Base-by-base conservation (phyloP, 2,113 vertebrate genomes). In the Tragelaphus strepsiceros region DNA sequence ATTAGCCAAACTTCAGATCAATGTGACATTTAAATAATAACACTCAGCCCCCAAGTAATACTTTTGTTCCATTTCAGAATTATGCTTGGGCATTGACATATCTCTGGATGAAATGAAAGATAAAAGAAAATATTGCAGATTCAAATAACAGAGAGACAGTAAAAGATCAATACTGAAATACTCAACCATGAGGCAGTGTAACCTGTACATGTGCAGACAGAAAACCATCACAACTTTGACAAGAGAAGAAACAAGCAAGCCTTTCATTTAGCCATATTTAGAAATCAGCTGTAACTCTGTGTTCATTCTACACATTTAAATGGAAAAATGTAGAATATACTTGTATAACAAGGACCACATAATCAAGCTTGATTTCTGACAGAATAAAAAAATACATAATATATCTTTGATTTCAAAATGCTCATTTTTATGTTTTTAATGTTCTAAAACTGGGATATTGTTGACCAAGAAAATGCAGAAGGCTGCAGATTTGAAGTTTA, bases 281-380 rank as follows among this genome's bases (percentile, higher is more conserved):
- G 51, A 96, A 92, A 43, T 2, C 24, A 88, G 81, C 46, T 95
- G 51, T 92, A 91, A 86, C 39, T 92, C 71, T 35, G 24, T 88
- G 85, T 93, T 80, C 49, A 46, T 67, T 56, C 49, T 53, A 81
- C 46, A 88, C 21, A 93, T 91, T 94, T 71, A 97, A 92, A 92
- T 86, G 49, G 8, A 35, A 95, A 78, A 90, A 67, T 82, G 11
- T 26, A 67, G 19, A 94, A 71, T 92, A 61, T 77, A 78, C 35
- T 96, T 96, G 49, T 14, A 49, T 7, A 71, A 16, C 46, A 91
- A 94, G 39, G 56, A 93, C 39, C 24, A 91, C 78, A 94, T 88
- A 97, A 97, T 97, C 54, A 89, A 88, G 56, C 56, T 95, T 94
- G 90, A 93, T 96, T 97, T 95, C 43, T 93, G 71, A 56, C 54